phyloP scores from a whole-genome alignment of 53 echinoderm and acorn worm species.

The Zoroaster sp. region DNA sequence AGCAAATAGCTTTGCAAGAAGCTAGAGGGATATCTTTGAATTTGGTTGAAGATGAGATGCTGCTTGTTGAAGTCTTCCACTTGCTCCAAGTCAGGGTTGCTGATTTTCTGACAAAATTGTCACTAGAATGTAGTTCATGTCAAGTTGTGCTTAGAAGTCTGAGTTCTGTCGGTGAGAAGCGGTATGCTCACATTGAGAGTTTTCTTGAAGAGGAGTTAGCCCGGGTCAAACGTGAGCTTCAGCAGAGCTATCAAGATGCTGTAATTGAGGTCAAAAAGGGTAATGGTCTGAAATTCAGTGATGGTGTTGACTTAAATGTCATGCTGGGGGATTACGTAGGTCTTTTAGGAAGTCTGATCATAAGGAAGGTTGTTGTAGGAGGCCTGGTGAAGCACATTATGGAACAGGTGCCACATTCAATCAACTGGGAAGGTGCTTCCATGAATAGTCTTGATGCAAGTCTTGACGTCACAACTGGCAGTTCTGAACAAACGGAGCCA shows the following conservation, averaged over 20 bases:
- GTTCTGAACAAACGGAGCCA: background rate
- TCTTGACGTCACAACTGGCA: background rate
- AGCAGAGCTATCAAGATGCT: slow-evolving; percentile 44
- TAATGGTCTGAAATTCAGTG: background rate
- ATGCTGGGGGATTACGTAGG: slow-evolving; percentile 38
- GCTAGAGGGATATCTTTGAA: slow-evolving; percentile 74
- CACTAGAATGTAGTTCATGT: slow-evolving; percentile 66
- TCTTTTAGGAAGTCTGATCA: slow-evolving; percentile 22
- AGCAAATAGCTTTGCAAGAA: slow-evolving; percentile 78
- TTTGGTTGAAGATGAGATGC: slow-evolving; percentile 73
- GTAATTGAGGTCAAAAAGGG: slow-evolving; percentile 7
- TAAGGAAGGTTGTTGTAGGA: slow-evolving; percentile 45
- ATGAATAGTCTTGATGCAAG: background rate
- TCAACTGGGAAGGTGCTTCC: background rate
- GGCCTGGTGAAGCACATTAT: background rate
- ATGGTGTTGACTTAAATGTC: background rate
- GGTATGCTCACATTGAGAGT: slow-evolving; percentile 57
- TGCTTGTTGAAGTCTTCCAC: slow-evolving; percentile 75
- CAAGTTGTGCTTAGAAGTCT: slow-evolving; percentile 59
- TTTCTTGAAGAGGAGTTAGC: slow-evolving; percentile 39
- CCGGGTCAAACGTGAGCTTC: slow-evolving; percentile 33
- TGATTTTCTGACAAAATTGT: slow-evolving; percentile 66
- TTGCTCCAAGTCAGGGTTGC: slow-evolving; percentile 62
- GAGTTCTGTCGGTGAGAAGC: slow-evolving; percentile 49
- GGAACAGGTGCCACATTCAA: background rate